Conservation (phyloP, 35 echinoderm and acorn worm genomes). For the Apostichopus japonicus region DNA sequence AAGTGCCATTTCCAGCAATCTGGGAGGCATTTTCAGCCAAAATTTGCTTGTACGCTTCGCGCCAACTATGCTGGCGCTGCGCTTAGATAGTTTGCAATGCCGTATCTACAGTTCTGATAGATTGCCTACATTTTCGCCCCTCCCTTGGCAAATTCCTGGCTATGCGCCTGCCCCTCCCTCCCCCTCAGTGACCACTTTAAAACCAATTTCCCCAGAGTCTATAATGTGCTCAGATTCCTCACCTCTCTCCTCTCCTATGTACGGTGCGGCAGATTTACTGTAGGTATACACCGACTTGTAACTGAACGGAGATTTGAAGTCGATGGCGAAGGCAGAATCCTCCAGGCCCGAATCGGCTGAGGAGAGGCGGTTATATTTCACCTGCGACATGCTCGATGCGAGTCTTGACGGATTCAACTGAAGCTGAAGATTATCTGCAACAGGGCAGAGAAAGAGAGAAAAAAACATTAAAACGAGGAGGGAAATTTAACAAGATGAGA, state of each 20-base stretch:
- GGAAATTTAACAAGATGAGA: not conserved
- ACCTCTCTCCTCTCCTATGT: conserved; percentile 58
- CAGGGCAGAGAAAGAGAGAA: not conserved
- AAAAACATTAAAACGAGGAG: not conserved
- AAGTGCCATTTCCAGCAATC: too few species aligned
- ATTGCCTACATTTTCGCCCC: too few species aligned
- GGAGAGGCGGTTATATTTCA: conserved; percentile 61
- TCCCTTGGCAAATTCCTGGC: too few species aligned
- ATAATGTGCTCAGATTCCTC: not conserved
- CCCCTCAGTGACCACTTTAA: too few species aligned
- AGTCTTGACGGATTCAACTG: conserved; percentile 28
- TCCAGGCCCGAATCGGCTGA: conserved; percentile 53
- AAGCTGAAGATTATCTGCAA: conserved; percentile 41
- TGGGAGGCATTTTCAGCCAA: too few species aligned
- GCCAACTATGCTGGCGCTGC: too few species aligned
- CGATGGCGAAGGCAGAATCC: conserved; percentile 49
- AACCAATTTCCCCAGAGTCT: too few species aligned
- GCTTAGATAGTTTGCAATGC: too few species aligned
- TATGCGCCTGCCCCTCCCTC: too few species aligned
- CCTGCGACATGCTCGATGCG: conserved; percentile 30
- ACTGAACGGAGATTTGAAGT: conserved; percentile 51
- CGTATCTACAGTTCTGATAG: too few species aligned
- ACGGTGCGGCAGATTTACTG: conserved; percentile 47
- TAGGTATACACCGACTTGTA: conserved; percentile 55
- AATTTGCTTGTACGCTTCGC: too few species aligned